Conservation (phyloP, 2,888 invertebrate species). For the Litoditis marina region DNA sequence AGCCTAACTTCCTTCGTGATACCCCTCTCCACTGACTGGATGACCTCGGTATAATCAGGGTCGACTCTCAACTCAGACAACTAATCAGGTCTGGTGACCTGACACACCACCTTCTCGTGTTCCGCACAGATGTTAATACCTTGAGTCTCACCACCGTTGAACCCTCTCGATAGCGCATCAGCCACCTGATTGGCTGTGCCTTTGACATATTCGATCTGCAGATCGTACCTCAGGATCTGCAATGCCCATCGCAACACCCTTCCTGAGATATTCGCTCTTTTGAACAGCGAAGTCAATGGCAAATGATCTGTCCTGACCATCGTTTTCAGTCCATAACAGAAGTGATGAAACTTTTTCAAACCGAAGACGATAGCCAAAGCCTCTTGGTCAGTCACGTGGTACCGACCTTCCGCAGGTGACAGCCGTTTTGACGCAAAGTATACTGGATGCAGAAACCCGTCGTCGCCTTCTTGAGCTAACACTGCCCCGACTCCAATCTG, state of each 20-base stretch:
- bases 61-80: not conserved
- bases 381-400: too few relatives aligned
- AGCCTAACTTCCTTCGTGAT: too few relatives aligned
- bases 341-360: slow-evolving; percentile 15
- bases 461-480: slow-evolving; percentile 15
- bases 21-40: not conserved
- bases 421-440: too few relatives aligned
- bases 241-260: slow-evolving; percentile 11
- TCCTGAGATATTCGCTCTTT: not conserved
- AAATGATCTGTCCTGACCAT: slow-evolving; percentile 24
- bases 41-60: not conserved
- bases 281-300: too few relatives aligned
- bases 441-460: slow-evolving; percentile 17
- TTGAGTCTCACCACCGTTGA: too few relatives aligned
- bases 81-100: too few relatives aligned
- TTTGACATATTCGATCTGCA: too few relatives aligned
- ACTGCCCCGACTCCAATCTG: slow-evolving; percentile 23
- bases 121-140: too few relatives aligned
- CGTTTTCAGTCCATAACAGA: slow-evolving; percentile 13
- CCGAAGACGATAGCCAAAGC: slow-evolving; percentile 20
- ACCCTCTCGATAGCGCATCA: too few relatives aligned
- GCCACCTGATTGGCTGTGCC: slow-evolving; percentile 8
- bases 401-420: too few relatives aligned
- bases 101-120: too few relatives aligned
- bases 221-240: too few relatives aligned